Percentiles rank a stretch among this genome's conserved stretches.
Conservation (phyloP, 1,140 invertebrate genomes). For the Meteorus sp. region DNA sequence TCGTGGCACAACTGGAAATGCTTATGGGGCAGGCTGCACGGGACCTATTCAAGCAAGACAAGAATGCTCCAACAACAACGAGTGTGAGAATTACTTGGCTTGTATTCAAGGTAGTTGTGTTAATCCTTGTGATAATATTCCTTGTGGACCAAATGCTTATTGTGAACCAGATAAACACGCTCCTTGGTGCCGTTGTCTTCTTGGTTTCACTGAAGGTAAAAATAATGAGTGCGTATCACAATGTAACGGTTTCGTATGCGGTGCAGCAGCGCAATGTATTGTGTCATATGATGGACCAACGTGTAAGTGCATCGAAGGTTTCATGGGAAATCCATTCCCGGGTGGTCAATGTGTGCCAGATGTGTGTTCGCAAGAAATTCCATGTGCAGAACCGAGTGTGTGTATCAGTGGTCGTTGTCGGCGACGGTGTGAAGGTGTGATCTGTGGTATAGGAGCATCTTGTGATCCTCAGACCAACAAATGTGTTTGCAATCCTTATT, state of each 20-base stretch:
- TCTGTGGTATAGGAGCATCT: conserved; percentile 80
- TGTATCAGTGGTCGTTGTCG: conserved; percentile 85
- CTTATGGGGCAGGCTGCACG: conserved; percentile 80
- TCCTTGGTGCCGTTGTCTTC: conserved; percentile 82
- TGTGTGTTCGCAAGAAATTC: conserved; percentile 73
- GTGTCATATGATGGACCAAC: conserved; percentile 83
- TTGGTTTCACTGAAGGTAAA: conserved; percentile 76
- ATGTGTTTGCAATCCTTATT: conserved; percentile 84
- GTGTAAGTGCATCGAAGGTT: conserved; percentile 84
- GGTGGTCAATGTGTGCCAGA: conserved; percentile 81
- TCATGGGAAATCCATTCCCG: conserved; percentile 86
- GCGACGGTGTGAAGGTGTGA: conserved; percentile 78
- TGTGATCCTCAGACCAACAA: conserved; percentile 79
- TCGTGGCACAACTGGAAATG: conserved; percentile 77
- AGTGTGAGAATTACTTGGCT: conserved; percentile 78
- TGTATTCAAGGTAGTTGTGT: conserved; percentile 77
- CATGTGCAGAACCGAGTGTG: conserved; percentile 76
- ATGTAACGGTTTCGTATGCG: conserved; percentile 81
- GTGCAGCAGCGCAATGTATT: conserved; percentile 81
- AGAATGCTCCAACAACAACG: conserved; percentile 71
- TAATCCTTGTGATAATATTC: conserved; percentile 77
- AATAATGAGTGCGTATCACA: conserved; percentile 79
- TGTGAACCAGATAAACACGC: conserved; percentile 88
- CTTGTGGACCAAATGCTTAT: conserved; percentile 81
- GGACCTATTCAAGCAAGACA: conserved; percentile 54